Evolutionary conservation across 1,140 invertebrate species (phyloP).

Genomic region (Heliothis virescens): DNA sequence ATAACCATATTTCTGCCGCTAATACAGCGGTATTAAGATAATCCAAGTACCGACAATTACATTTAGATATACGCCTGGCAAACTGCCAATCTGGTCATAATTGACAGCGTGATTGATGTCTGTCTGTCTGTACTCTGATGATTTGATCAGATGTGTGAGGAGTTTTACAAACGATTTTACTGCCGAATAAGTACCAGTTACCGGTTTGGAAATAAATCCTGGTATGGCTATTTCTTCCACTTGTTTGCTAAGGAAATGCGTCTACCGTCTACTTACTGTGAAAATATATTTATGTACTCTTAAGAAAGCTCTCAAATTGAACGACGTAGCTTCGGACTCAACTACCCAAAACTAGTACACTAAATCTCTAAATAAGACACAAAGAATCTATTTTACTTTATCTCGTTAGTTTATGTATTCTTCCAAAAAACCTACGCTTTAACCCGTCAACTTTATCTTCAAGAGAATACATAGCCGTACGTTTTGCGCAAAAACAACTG

Average conservation of each 20-base stretch:
- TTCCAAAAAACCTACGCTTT: slow-evolving; percentile 15
- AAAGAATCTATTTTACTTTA: slow-evolving; percentile 26
- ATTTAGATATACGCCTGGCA: slow-evolving; percentile 35
- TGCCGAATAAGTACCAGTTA: neutral
- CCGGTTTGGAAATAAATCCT: neutral
- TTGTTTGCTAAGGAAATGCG: neutral
- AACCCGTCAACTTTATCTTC: slow-evolving; percentile 26
- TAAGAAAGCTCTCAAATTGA: neutral
- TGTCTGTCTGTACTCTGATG: slow-evolving; percentile 15
- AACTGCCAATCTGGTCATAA: slow-evolving; percentile 26
- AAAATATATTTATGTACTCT: neutral
- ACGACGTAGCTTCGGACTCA: neutral
- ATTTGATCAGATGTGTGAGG: slow-evolving; percentile 22
- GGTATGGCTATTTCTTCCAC: neutral
- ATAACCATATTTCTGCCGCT: slow-evolving; percentile 31
- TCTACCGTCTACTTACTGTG: neutral
- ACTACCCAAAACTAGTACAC: slow-evolving; percentile 1
- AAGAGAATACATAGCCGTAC: slow-evolving; percentile 3
- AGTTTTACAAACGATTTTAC: slow-evolving; percentile 29
- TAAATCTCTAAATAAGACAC: slow-evolving; percentile 9
- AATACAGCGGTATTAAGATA: slow-evolving; percentile 31
- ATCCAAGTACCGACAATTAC: slow-evolving; percentile 40
- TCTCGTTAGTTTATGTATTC: neutral
- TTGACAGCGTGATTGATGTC: slow-evolving; percentile 34
- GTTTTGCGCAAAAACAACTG: slow-evolving; percentile 37